A percentile compares a stretch with the other conserved stretches of the same genome.
Evolutionary conservation across 2,888 invertebrate genomes (phyloP).

Genomic region (Laothoe populi): DNA sequence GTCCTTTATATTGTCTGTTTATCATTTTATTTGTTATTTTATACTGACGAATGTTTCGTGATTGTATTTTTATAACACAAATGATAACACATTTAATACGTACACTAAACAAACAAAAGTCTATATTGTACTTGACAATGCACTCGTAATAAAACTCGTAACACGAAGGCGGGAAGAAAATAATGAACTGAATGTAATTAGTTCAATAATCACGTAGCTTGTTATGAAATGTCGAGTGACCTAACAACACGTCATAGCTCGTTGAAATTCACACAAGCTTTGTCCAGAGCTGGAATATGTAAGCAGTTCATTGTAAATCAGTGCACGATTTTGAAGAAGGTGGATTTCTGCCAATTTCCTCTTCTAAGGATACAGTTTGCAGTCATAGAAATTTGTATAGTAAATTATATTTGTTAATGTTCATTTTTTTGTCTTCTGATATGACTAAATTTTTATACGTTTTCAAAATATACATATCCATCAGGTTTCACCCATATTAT

Average conservation of each 20-base stretch:
- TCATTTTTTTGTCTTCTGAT: too few relatives aligned
- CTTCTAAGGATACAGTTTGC: background rate
- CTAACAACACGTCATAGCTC: slow-evolving; percentile 16
- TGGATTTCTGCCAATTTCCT: background rate
- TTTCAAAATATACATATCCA: too few relatives aligned
- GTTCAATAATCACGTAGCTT: slow-evolving; percentile 19
- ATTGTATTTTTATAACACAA: background rate
- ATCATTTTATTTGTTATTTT: background rate
- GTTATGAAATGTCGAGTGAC: slow-evolving; percentile 10
- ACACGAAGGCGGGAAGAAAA: background rate
- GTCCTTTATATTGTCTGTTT: background rate
- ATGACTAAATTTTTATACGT: too few relatives aligned
- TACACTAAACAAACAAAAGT: too few relatives aligned
- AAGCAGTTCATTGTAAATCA: slow-evolving; percentile 34
- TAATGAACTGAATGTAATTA: slow-evolving; percentile 7
- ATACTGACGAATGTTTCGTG: background rate
- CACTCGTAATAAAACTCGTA: background rate
- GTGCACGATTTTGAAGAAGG: slow-evolving; percentile 23
- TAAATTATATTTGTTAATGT: too few relatives aligned
- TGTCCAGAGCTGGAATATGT: slow-evolving; percentile 36
- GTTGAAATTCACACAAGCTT: slow-evolving; percentile 18
- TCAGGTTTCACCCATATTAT: too few relatives aligned
- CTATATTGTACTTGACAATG: background rate
- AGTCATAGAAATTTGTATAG: background rate
- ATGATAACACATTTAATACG: too few relatives aligned